These are phyloP conservation scores for Paralichthys olivaceus DNA, from an alignment of 2,113 vertebrate species.

Conservation along the genomic window DNA sequence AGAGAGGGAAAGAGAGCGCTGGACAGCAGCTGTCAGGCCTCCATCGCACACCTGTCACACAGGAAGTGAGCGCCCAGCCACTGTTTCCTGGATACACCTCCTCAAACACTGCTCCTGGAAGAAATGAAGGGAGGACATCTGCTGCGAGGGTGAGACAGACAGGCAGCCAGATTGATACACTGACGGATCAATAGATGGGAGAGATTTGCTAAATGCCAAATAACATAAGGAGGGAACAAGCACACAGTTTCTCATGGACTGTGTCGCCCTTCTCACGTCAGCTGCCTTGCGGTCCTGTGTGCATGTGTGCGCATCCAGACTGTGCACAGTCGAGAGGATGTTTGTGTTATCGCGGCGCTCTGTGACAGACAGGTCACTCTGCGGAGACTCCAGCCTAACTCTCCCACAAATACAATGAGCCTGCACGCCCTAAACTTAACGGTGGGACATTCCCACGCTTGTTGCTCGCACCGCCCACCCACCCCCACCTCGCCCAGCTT, in stretches of 20 bases:
- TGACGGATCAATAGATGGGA: conserved; percentile 48
- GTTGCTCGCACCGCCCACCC: conserved; percentile 33
- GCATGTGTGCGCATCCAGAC: conserved; percentile 21
- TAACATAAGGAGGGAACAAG: conserved; percentile 23
- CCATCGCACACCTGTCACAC: conserved; percentile 84
- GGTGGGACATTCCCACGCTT: conserved; percentile 78
- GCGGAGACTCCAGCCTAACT: conserved; percentile 65
- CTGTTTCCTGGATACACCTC: conserved; percentile 86
- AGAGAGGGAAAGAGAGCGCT: conserved; percentile 65
- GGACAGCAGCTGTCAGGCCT: conserved; percentile 84
- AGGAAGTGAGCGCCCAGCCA: conserved; percentile 81
- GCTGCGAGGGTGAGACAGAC: conserved; percentile 38
- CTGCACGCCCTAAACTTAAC: conserved; percentile 61
- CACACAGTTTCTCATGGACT: conserved; percentile 26
- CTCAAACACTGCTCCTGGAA: conserved; percentile 78
- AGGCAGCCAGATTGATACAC: conserved; percentile 13
- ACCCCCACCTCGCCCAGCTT: not conserved
- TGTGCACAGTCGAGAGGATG: conserved; percentile 68
- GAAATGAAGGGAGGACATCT: conserved; percentile 71
- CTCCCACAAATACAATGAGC: conserved; percentile 77
- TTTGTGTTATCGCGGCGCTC: conserved; percentile 75
- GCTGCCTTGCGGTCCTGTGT: not conserved
- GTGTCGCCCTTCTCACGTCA: conserved; percentile 8
- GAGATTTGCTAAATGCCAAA: conserved; percentile 31
- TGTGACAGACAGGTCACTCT: conserved; percentile 76